These are phyloP conservation scores for Baryphthengus martii DNA, from an alignment of 2,113 vertebrate genomes.

Conservation along the genomic window DNA sequence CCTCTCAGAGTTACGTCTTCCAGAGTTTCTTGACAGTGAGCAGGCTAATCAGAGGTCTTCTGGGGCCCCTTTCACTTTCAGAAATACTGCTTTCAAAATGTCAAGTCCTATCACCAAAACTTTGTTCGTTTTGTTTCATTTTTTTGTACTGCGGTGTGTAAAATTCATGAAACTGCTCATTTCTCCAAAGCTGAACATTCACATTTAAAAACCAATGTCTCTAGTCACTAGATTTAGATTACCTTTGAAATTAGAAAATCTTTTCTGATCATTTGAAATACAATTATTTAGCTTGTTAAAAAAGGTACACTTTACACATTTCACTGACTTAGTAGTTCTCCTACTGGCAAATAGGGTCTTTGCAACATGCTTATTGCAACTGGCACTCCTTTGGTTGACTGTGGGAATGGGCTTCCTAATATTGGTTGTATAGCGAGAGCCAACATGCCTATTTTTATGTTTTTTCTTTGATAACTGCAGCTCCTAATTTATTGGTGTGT, in stretches of 20 bases:
- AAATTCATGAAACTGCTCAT: not conserved
- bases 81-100: conserved; percentile 33
- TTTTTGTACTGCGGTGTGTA: not conserved
- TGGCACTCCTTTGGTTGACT: not conserved
- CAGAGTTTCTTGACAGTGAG: not conserved
- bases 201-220: not conserved
- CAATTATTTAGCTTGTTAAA: not conserved
- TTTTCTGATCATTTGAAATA: not conserved
- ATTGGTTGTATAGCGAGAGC: not conserved
- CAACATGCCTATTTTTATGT: not conserved
- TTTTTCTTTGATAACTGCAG: not conserved
- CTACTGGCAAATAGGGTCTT: not conserved
- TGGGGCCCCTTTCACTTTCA: not conserved
- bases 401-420: not conserved
- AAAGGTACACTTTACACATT: not conserved
- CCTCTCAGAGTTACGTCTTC: not conserved
- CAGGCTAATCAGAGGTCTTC: not conserved
- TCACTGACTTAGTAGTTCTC: not conserved
- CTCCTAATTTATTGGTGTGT: not conserved
- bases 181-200: not conserved
- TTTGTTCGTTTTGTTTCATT: not conserved
- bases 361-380: not conserved
- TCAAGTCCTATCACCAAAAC: not conserved
- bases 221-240: not conserved
- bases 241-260: not conserved